Conservation (phyloP, 2,113 vertebrate genomes). For the Zosterops pallidus region DNA sequence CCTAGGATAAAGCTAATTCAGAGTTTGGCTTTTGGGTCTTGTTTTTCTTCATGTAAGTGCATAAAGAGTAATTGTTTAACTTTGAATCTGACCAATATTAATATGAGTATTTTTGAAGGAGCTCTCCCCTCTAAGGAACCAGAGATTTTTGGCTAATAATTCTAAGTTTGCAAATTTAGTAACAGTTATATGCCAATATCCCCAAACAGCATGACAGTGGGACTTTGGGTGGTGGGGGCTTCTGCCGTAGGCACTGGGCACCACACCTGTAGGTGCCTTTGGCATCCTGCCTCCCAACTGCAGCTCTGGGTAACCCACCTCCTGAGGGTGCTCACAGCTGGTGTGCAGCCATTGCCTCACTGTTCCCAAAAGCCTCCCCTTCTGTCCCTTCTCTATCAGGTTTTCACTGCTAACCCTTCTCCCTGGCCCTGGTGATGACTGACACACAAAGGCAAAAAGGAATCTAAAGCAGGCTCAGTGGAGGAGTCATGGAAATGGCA, state of each 20-base stretch:
- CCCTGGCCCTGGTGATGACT: background rate
- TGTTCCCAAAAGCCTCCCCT: background rate
- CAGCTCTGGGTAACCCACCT: background rate
- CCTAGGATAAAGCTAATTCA: background rate
- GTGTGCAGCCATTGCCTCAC: background rate
- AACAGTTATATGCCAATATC: background rate
- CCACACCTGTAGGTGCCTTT: background rate
- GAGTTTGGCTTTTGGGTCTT: background rate
- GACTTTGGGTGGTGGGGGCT: background rate
- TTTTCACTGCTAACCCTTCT: background rate
- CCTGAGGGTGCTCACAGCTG: background rate
- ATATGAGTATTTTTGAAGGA: background rate
- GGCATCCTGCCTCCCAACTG: background rate
- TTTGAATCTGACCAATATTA: background rate
- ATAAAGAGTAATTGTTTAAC: background rate
- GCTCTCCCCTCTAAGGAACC: background rate
- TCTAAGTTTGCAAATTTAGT: background rate
- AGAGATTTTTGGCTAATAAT: background rate
- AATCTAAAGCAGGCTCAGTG: background rate
- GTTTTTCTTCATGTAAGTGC: background rate
- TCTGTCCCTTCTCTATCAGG: background rate
- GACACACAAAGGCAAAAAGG: background rate
- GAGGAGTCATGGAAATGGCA: rapidly evolving
- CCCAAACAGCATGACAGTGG: rapidly evolving
- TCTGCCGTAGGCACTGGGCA: background rate